phyloP scores from a whole-genome alignment of 2,888 invertebrate species.

The Rotaria sp. region DNA sequence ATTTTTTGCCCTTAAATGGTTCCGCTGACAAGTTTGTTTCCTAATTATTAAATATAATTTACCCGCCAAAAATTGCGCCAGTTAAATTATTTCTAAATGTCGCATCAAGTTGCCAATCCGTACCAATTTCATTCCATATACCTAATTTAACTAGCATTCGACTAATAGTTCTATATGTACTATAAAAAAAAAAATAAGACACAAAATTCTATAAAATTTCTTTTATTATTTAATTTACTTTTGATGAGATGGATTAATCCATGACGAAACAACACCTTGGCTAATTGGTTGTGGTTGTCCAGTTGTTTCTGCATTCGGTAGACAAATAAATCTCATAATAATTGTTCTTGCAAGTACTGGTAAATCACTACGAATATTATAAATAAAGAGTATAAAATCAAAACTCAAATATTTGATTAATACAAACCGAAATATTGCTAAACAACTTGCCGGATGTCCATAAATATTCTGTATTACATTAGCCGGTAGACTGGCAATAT shows the following conservation, averaged over 20 bases:
- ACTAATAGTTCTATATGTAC: background rate
- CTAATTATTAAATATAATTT: background rate
- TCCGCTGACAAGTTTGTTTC: too few species aligned
- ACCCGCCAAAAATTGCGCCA: slow-evolving; percentile 34
- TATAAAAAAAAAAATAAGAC: background rate
- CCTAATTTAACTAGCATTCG: slow-evolving; percentile 27
- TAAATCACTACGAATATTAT: slow-evolving; percentile 22
- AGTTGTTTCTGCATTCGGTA: background rate
- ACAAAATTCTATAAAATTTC: too few species aligned
- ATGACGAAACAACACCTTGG: slow-evolving; percentile 34
- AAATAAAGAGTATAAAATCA: background rate
- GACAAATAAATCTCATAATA: slow-evolving; percentile 34
- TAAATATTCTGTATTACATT: slow-evolving; percentile 38
- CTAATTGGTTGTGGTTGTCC: slow-evolving; percentile 32
- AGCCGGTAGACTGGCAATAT: slow-evolving; percentile 34
- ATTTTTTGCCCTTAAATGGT: too few species aligned
- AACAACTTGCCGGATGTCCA: slow-evolving; percentile 37
- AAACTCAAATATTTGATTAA: background rate
- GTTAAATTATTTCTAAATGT: slow-evolving; percentile 37
- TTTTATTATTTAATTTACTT: background rate
- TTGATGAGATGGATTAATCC: slow-evolving; percentile 37
- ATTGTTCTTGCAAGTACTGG: slow-evolving; percentile 34
- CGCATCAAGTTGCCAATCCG: slow-evolving; percentile 19
- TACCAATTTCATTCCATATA: slow-evolving; percentile 36
- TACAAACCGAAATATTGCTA: slow-evolving; percentile 35